phyloP scores from a whole-genome alignment of 2,888 invertebrate genomes.

The Eupeodes latifasciatus region DNA sequence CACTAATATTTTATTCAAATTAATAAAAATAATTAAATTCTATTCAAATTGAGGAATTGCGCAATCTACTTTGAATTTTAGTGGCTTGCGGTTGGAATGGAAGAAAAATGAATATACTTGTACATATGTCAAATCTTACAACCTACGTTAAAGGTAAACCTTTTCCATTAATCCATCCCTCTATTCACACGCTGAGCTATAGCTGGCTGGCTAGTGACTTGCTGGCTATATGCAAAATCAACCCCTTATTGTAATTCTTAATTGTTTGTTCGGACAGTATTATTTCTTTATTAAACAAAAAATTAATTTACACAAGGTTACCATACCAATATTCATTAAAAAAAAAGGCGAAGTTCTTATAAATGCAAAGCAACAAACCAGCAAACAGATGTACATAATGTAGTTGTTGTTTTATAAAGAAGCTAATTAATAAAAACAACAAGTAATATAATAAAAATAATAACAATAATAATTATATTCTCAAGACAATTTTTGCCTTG shows the following conservation, averaged over 20 bases:
- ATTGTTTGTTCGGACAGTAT: slow-evolving; percentile 36
- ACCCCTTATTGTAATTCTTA: not conserved
- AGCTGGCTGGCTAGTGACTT: too few relatives aligned
- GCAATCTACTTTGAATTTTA: slow-evolving; percentile 28
- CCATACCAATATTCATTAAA: too few relatives aligned
- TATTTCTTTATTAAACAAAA: slow-evolving; percentile 51
- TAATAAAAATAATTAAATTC: not conserved
- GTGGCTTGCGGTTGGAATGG: slow-evolving; percentile 30
- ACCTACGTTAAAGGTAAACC: not conserved
- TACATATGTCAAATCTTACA: not conserved
- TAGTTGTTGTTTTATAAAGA: not conserved
- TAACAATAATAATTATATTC: slow-evolving; percentile 65
- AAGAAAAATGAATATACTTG: not conserved
- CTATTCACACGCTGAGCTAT: not conserved
- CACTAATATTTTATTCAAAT: not conserved
- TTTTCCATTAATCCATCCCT: not conserved
- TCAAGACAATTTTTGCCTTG: slow-evolving; percentile 68
- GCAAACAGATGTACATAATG: not conserved
- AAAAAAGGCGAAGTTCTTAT: slow-evolving; percentile 15
- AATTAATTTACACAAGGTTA: slow-evolving; percentile 10
- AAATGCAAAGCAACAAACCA: slow-evolving; percentile 29
- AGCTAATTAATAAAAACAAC: not conserved
- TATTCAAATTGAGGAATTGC: slow-evolving; percentile 13
- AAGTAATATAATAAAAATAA: slow-evolving; percentile 3
- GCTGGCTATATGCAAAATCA: not conserved